A percentile compares a stretch with the other conserved stretches of the same genome.
Evolutionary conservation across 2,888 invertebrate genomes (phyloP).

Genomic region (Heliconius hortense): DNA sequence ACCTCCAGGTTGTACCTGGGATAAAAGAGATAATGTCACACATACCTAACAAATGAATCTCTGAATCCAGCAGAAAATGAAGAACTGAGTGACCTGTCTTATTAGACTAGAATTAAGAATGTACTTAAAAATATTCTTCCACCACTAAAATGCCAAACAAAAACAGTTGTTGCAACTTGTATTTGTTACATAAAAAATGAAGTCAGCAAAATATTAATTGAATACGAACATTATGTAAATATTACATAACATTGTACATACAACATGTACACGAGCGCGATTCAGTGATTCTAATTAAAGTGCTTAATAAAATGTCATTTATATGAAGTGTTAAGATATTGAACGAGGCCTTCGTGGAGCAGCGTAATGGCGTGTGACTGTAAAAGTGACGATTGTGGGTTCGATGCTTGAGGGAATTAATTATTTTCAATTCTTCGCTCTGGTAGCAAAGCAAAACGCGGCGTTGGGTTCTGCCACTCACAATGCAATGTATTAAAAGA

Average conservation of each 20-base stretch:
- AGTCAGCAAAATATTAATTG: constrained; percentile 19
- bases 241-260: constrained; percentile 12
- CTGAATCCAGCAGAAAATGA: too few relatives aligned
- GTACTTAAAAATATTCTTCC: constrained; percentile 15
- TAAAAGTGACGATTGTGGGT: background rate
- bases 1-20: too few relatives aligned
- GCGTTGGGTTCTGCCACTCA: background rate
- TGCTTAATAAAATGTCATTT: background rate
- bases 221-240: constrained; percentile 22
- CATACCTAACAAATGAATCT: too few relatives aligned
- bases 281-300: constrained; percentile 9
- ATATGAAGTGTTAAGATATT: background rate
- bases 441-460: background rate
- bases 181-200: constrained; percentile 22
- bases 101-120: too few relatives aligned
- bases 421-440: too few relatives aligned
- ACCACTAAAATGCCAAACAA: constrained; percentile 1
- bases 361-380: background rate
- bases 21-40: too few relatives aligned
- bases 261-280: background rate
- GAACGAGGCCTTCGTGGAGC: background rate
- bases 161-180: constrained; percentile 20
- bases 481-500: background rate
- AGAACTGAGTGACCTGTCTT: too few relatives aligned
- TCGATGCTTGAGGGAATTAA: background rate